Evolutionary conservation across 2,888 invertebrate species (phyloP).

Genomic region (Leucoptera coffeella): DNA sequence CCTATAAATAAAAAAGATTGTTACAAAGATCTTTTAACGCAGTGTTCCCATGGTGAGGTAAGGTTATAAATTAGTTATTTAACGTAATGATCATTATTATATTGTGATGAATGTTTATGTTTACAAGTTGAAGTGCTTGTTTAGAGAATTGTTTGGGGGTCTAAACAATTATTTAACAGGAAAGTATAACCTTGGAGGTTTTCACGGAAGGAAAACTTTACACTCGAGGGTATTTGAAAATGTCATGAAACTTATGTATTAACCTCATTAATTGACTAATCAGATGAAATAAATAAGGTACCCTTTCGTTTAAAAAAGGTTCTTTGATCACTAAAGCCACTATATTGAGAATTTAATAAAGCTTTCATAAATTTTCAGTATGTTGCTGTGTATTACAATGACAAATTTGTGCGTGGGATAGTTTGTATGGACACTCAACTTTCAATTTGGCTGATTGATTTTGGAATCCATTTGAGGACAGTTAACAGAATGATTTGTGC

Average conservation of each 20-base stretch:
- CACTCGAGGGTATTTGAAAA: too few species aligned
- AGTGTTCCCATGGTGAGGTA: constrained; percentile 23
- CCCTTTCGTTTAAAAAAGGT: neutral
- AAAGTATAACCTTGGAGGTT: too few species aligned
- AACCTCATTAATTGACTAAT: too few species aligned
- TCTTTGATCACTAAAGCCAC: neutral
- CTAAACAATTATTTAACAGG: too few species aligned
- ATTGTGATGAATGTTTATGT: too few species aligned
- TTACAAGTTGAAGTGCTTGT: too few species aligned
- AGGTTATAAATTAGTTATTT: constrained; percentile 4
- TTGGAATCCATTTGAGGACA: constrained; percentile 16
- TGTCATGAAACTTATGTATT: too few species aligned
- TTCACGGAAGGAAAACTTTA: too few species aligned
- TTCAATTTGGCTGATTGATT: constrained; percentile 22
- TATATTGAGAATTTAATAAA: neutral
- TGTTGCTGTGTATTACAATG: constrained; percentile 19
- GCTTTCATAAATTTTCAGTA: constrained; percentile 12
- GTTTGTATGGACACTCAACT: constrained; percentile 15
- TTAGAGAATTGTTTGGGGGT: too few species aligned
- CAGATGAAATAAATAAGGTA: too few species aligned
- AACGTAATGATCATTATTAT: too few species aligned
- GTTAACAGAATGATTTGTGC: constrained; percentile 14
- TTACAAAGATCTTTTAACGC: neutral
- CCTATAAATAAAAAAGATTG: too few species aligned
- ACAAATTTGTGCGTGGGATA: constrained; percentile 20